Base-by-base conservation (phyloP, 2,113 vertebrate genomes). In the Pteruthius melanotis region DNA sequence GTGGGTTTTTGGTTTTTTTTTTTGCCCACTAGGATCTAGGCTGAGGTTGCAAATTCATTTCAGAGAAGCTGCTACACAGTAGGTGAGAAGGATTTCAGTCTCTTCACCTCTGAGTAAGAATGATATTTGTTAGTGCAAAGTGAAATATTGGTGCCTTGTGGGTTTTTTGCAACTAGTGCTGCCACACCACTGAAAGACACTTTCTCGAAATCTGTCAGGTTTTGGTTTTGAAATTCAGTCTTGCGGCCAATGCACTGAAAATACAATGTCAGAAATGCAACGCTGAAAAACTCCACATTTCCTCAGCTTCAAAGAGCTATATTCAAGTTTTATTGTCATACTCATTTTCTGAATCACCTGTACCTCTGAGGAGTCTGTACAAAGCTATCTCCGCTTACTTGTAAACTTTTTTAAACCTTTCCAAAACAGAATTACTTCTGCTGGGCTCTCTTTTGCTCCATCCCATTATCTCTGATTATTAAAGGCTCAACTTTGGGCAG, bases 1-100 rank as follows among this genome's bases (percentile, higher is more conserved):
- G 9, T 89, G 47, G 8, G n/a, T n/a, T n/a, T n/a, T n/a, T n/a
- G n/a, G n/a, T n/a, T n/a, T n/a, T 2, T 5, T 28, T 39, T 37
- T 56, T 70, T 70, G 10, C 63, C 83, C 64, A 11, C 71, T 68
- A 74, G 87, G 79, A 83, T 86, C 92, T 90, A 80, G 75, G 65
- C 64, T 56, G 79, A 80, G 68, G 44, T 70, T 78, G 72, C 39
- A 95, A 68, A 90, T 88, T 92, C 24, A 33, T 87, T 92, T 96
- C 79, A 30, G 70, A 90, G 83, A 81, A 70, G 35, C 88, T 88
- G 65, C 60, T 90, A 21, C 44, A 44, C 64, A 60, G 83, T 70
- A 2, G 7, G 66, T 74, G 71, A 90, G 45, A 70, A 78, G 56
- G 69, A 70, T 94, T 94, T 95, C 91, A 92, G 39, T 82, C 70